These are phyloP conservation scores for Leucozona laternaria DNA, from an alignment of 2,888 invertebrate genomes.

Conservation along the genomic window DNA sequence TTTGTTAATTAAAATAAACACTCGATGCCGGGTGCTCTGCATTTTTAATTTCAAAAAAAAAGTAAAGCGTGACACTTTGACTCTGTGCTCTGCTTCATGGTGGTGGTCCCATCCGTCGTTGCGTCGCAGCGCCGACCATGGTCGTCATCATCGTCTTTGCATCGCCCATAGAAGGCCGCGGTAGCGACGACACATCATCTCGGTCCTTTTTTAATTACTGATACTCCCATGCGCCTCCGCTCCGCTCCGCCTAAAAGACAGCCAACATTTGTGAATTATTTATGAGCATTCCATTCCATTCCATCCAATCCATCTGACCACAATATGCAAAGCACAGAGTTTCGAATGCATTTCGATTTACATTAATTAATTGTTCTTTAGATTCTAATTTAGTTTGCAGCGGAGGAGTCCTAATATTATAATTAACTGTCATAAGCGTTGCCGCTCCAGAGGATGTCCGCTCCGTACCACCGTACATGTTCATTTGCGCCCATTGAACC, in stretches of 20 bases:
- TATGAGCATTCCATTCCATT: slow-evolving; percentile 63
- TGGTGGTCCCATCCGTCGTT: slow-evolving; percentile 53
- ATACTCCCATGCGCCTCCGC: background rate
- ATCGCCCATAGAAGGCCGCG: slow-evolving; percentile 42
- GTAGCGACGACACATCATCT: slow-evolving; percentile 50
- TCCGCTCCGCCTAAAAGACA: slow-evolving; percentile 31
- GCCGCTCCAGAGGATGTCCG: slow-evolving; percentile 46
- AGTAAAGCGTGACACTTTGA: slow-evolving; percentile 25
- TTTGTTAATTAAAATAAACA: slow-evolving; percentile 73
- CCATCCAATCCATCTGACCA: slow-evolving; percentile 31
- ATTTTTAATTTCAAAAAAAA: slow-evolving; percentile 48
- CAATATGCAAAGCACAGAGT: slow-evolving; percentile 63
- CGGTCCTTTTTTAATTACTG: slow-evolving; percentile 69
- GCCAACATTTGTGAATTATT: slow-evolving; percentile 66
- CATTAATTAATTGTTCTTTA: slow-evolving; percentile 64
- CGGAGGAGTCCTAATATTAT: slow-evolving; percentile 10
- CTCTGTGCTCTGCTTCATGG: slow-evolving; percentile 25
- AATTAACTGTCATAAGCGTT: slow-evolving; percentile 23
- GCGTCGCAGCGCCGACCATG: background rate
- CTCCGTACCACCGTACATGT: slow-evolving; percentile 40
- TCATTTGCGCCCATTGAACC: slow-evolving; percentile 58
- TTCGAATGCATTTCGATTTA: slow-evolving; percentile 66
- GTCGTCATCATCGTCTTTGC: background rate
- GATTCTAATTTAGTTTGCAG: slow-evolving; percentile 55
- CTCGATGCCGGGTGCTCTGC: slow-evolving; percentile 68